Evolutionary conservation across 2,113 vertebrate genomes (phyloP), one percentile per base, ranked within the genome.

Genomic region (Sinocyclocheilus maitianheensis): DNA sequence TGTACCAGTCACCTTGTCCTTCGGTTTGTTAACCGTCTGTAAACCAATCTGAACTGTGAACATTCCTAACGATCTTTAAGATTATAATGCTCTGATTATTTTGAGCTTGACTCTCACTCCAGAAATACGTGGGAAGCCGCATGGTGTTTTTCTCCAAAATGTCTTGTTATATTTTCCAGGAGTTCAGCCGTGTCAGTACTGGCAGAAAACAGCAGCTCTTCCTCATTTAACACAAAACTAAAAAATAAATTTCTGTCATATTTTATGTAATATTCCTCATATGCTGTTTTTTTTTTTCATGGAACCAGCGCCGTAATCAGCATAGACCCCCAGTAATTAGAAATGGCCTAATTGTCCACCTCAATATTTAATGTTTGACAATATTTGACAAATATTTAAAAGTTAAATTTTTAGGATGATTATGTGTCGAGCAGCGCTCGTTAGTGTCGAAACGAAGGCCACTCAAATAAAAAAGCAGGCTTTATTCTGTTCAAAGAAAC

Each of bases 31-130:
- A 67, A 34, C 24, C 65, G 34, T 22, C 16, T 10, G 67, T 37
- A 20, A 71, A 71, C 18, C 34, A 40, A 22, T 77, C 71, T 34
- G 74, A 74, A 48, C 79, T 53, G 46, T 67, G 85, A 76, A 48
- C 58, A 13, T 51, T 77, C 8, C 30, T 77, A 53, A 53, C 30
- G 34, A 71, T 40, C 55, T 60, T 60, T 8, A 4, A 22, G 55
- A 60, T 60, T 60, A 2, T 60, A 60, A 60, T 60, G 20, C 55
- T 58, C 1, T 1, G 55, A 22, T 60, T 60, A 60, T 60, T 60
- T 60, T 60, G 20, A 60, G 6, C 55, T 60, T 60, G 55, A 22
- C 20, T 60, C 40, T 72, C 34, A 22, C 69, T 71, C 18, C 34
- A 5, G 20, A 40, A 72, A 40, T 22, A 58, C 18, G 55, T 58